Conservation (phyloP, 1,140 invertebrate species). For the Tetranychus urticae region DNA sequence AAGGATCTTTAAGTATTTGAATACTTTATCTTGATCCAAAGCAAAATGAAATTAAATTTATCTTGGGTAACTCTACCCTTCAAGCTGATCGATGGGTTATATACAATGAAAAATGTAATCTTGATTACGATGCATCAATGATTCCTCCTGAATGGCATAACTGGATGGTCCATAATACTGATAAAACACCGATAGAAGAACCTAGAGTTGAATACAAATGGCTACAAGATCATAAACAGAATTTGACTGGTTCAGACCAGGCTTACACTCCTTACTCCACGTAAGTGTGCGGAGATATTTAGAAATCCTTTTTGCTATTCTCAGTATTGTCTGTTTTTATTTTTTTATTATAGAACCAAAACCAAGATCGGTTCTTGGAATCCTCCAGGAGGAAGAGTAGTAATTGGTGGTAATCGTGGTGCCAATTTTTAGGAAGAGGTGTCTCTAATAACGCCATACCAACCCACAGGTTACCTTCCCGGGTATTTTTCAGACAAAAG, state of each 20-base stretch:
- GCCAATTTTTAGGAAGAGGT: too few species aligned
- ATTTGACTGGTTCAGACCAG: conserved; percentile 44
- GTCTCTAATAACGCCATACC: too few species aligned
- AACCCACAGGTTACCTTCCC: too few species aligned
- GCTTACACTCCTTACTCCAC: conserved; percentile 71
- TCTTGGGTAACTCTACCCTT: too few species aligned
- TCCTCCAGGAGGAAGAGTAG: neutral
- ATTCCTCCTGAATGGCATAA: conserved; percentile 65
- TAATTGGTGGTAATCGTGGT: neutral
- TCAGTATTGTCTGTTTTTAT: neutral
- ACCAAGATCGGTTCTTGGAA: neutral
- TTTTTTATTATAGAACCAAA: conserved; percentile 7
- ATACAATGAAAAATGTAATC: conserved; percentile 41
- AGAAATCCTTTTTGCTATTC: neutral
- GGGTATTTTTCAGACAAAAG: too few species aligned
- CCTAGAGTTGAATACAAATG: conserved; percentile 38
- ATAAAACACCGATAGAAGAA: conserved; percentile 34
- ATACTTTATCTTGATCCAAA: too few species aligned
- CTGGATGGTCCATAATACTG: conserved; percentile 62
- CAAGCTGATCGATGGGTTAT: conserved; percentile 82
- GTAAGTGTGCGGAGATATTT: neutral
- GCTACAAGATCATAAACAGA: conserved; percentile 58
- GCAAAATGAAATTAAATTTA: too few species aligned
- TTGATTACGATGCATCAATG: conserved; percentile 85
- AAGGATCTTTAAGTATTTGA: too few species aligned